These are phyloP conservation scores for Chrysogorgia sp. DNA, from an alignment of 92 coral and sea anemone species.

Conservation along the genomic window DNA sequence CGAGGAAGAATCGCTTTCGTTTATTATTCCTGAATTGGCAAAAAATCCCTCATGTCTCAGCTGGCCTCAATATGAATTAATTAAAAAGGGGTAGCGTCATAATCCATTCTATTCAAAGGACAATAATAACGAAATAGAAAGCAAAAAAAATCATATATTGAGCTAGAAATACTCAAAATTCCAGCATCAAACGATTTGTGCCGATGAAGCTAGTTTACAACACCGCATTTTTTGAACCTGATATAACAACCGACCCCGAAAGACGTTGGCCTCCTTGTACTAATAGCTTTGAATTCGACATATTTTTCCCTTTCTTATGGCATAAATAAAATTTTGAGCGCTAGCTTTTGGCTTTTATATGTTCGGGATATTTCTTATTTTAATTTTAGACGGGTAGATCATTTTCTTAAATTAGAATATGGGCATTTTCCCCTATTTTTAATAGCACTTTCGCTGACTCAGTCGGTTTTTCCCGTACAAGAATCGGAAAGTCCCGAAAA, in stretches of 20 bases:
- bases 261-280: constrained; percentile 46
- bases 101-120: no score
- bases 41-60: no score
- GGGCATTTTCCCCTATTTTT: not conserved
- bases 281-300: not conserved
- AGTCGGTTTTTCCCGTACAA: constrained; percentile 3
- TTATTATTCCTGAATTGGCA: no score
- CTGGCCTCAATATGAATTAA: no score
- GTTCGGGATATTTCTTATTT: not conserved
- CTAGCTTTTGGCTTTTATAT: no score
- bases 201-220: not conserved
- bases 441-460: not conserved
- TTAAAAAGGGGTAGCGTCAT: no score
- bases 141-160: no score
- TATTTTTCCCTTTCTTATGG: not conserved
- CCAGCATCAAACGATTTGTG: no score
- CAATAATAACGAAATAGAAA: no score
- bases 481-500: constrained; percentile 16
- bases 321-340: not conserved
- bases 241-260: constrained; percentile 20
- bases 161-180: no score
- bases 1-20: no score
- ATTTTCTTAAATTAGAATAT: not conserved
- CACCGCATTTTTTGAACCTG: constrained; percentile 60
- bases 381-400: not conserved